Evolutionary conservation across 1,140 invertebrate genomes (phyloP), one percentile per base, ranked within the genome.

Genomic region (Notospermus geniculatus): DNA sequence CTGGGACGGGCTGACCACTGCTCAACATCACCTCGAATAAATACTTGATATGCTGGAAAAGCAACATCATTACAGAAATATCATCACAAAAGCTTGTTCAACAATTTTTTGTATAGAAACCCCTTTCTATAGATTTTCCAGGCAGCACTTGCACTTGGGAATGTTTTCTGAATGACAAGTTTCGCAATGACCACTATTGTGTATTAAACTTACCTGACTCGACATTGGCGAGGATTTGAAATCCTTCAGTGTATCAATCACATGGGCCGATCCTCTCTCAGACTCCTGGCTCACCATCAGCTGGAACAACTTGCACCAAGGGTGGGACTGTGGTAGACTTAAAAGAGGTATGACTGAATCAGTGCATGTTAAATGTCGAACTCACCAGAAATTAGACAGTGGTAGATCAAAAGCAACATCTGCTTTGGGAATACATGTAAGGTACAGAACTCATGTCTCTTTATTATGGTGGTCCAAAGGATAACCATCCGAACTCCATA

Each of bases 11-110:
- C 29, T 46, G 53, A 0, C 65, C 60, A 4, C 41, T 45, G 2
- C 59, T 57, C 19, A 70, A 13, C 45, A 72, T 43, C 2, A 43
- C 50, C 25, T 65, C 45, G 57, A 63, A 67, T 11, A 71, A 36
- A 56, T 60, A 29, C 27, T 54, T 52, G 1, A 64, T 55, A 62
- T 60, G 59, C 70, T 71, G 59, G 39, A 55, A 59, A 50, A 50
- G n/a, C 5, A 50, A 50, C n/a, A 50, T 50, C 19, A 50, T 50
- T 50, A 4, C 4, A 5, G n/a, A 50, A 9, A 50, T 7, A n/a
- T 43, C 11, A 43, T 13, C 11, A 19, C 39, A 13, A 43, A 43
- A 43, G 19, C 11, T 13, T 13, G 11, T 43, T 11, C 11, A 13
- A 43, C 39, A 19, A 13, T 43, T 11, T 43, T 43, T 43, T 19